phyloP scores from a whole-genome alignment of 1,140 invertebrate species.

The Kradibia gibbosae region DNA sequence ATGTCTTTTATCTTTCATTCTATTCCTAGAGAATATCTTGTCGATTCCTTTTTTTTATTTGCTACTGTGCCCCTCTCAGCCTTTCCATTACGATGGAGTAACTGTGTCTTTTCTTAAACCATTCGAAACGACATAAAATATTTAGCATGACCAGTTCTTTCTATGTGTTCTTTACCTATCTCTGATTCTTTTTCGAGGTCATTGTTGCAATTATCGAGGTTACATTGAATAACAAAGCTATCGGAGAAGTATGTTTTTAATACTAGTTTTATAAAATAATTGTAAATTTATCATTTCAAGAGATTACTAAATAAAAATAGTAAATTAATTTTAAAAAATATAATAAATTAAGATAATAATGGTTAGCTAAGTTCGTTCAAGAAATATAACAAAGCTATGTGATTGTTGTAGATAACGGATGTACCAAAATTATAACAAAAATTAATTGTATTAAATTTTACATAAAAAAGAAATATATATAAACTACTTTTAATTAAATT shows the following conservation, averaged over 20 bases:
- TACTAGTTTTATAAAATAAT: no score
- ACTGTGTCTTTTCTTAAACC: conserved; percentile 59
- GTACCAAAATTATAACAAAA: no score
- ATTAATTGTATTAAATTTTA: no score
- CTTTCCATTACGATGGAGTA: conserved; percentile 27
- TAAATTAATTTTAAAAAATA: no score
- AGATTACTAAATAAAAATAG: no score
- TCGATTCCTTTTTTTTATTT: background rate
- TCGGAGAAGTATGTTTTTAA: no score
- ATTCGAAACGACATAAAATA: conserved; percentile 71
- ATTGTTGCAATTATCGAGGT: background rate
- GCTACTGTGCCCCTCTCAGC: background rate
- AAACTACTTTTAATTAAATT: background rate
- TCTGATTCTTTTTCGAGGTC: background rate
- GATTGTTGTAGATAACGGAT: no score
- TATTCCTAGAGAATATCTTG: conserved; percentile 7
- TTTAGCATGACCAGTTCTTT: conserved; percentile 62
- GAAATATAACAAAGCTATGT: no score
- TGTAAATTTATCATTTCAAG: no score
- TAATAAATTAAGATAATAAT: no score
- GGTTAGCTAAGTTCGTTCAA: no score
- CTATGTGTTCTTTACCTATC: background rate
- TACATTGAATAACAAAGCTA: no score
- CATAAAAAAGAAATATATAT: background rate
- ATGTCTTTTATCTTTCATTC: conserved; percentile 29